These are phyloP conservation scores for Bradypus variegatus DNA, from an alignment of 2,797 vertebrate genomes.

Conservation along the genomic window DNA sequence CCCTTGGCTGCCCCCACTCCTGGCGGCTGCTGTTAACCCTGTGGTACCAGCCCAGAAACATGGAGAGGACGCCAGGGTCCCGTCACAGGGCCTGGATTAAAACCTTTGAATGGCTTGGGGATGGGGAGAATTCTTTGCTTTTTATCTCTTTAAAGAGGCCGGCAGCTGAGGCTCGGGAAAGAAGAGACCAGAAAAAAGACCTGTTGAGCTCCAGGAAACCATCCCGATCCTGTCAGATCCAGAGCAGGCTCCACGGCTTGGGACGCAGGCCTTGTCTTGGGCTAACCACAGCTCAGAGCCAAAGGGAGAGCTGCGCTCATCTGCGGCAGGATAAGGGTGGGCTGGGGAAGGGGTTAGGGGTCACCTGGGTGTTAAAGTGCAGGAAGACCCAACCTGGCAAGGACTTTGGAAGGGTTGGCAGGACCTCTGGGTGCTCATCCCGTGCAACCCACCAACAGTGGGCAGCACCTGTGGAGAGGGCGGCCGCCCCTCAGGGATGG, in stretches of 20 bases:
- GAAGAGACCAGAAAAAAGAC: conserved; percentile 28
- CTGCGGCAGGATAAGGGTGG: no score
- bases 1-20: not conserved
- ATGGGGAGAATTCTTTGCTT: conserved; percentile 42
- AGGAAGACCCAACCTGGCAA: not conserved
- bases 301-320: fast-evolving
- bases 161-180: conserved; percentile 47
- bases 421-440: not conserved
- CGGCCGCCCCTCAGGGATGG: not conserved
- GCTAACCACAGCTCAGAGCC: not conserved
- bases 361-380: fast-evolving
- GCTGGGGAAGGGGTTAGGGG: not conserved
- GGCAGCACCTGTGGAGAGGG: not conserved
- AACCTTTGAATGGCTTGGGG: conserved; percentile 29
- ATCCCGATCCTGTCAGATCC: not conserved
- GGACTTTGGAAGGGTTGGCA: not conserved
- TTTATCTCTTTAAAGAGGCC: conserved; percentile 45
- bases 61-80: not conserved
- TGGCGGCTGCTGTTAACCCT: no score
- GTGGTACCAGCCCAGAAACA: no score
- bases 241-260: fast-evolving
- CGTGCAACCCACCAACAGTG: no score
- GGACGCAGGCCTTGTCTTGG: fast-evolving
- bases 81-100: not conserved
- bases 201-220: conserved; percentile 37